Base-by-base conservation (phyloP, 2,888 invertebrate species). In the Diploptera punctata region DNA sequence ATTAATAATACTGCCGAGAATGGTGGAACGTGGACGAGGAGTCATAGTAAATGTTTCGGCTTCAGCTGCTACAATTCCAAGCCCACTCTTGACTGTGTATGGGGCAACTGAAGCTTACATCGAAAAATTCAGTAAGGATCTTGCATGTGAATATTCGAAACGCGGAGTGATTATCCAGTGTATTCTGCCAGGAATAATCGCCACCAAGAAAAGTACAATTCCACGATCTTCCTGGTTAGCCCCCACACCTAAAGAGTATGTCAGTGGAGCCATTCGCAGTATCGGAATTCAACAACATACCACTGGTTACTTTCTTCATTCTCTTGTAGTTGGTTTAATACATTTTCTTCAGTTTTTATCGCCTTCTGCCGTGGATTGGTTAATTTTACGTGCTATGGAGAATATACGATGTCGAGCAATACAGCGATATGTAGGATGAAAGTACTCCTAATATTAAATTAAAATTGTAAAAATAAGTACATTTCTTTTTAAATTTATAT, bases 41-140 rank as follows among this genome's bases (percentile, higher is more conserved):
- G 91, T 96, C 0, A 87, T 99, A 70, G 90, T 99, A 76, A 99
- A 98, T 82, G 84, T 99, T 19, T 92, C 97, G 0, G 98, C 98
- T 0, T 89, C 90, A 0, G 89, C 95, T 0, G 93, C 92, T 0
- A 85, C 89, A 7, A 89, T 93, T 74, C 95, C 97, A 0, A 90
- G 91, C 77, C 96, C 97, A 0, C 82, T 97, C 76, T 84, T 97
- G 31, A 87, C 92, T 10, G 90, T 96, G 0, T 99, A 99, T 80
- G 91, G 94, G 31, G 95, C 95, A 19, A 90, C 95, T 54, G 98
- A 98, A 89, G 92, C 94, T 2, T 95, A 90, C 83, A 91, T 95
- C 13, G 90, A 91, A 68, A 95, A 95, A 82, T 89, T 95, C 77
- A 89, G 92, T 5, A 89, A 89, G 67, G 93, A 94, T 78, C 83